A percentile compares a stretch with the other conserved stretches of the same genome.
Conservation (phyloP, 2,113 vertebrate species). For the Perccottus glenii region DNA sequence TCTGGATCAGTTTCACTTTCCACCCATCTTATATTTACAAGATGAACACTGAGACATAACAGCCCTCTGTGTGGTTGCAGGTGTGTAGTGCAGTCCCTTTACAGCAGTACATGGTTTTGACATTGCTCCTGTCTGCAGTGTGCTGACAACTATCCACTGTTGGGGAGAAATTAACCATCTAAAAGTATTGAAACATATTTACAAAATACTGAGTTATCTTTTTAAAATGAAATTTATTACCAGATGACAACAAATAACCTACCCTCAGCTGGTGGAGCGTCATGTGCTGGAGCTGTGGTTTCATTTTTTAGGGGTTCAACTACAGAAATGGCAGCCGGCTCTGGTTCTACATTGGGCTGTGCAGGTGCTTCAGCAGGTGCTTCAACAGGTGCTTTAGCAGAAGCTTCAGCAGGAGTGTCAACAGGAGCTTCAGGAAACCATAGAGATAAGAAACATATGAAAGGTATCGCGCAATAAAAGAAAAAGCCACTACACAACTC, state of each 20-base stretch:
- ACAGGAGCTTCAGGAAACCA: neutral
- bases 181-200: neutral
- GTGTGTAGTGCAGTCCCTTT: too few relatives aligned
- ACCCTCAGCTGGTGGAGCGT: slow-evolving; percentile 49
- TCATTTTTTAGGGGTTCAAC: slow-evolving; percentile 30
- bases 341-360: slow-evolving; percentile 20
- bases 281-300: slow-evolving; percentile 12
- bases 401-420: slow-evolving; percentile 8
- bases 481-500: neutral
- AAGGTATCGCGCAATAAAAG: neutral
- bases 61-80: too few relatives aligned
- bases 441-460: slow-evolving; percentile 15
- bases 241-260: slow-evolving; percentile 1
- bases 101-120: too few relatives aligned
- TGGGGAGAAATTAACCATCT: too few relatives aligned
- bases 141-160: too few relatives aligned
- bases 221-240: neutral
- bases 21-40: too few relatives aligned
- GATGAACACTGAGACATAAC: too few relatives aligned
- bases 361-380: slow-evolving; percentile 21
- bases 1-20: too few relatives aligned
- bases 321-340: slow-evolving; percentile 17
- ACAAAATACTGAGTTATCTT: neutral
- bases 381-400: slow-evolving; percentile 36
- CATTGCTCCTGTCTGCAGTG: too few relatives aligned